Evolutionary conservation across 2,113 vertebrate genomes (phyloP).

Genomic region (Fregata magnificens): DNA sequence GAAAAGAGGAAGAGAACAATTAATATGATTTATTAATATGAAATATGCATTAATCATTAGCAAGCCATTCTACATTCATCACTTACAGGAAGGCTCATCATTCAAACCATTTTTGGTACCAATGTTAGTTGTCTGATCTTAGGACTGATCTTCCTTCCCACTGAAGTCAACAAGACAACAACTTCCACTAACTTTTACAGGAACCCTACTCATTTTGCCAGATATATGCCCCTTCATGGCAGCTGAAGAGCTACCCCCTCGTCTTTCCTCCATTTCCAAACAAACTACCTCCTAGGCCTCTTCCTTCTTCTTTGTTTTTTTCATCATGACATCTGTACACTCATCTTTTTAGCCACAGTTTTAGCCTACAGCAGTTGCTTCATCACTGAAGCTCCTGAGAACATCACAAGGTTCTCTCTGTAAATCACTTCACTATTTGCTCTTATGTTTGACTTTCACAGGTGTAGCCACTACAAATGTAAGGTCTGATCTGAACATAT

Average conservation of each 20-base stretch:
- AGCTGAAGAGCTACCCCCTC: neutral
- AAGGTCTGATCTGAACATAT: neutral
- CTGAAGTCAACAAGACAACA: neutral
- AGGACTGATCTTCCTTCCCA: neutral
- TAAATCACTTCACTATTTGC: neutral
- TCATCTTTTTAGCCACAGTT: neutral
- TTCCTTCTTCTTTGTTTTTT: neutral
- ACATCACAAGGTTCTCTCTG: neutral
- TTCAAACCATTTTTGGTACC: constrained; percentile 34
- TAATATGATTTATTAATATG: constrained; percentile 59
- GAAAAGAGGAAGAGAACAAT: constrained; percentile 19
- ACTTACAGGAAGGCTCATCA: constrained; percentile 39
- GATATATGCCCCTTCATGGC: neutral
- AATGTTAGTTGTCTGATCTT: constrained; percentile 8
- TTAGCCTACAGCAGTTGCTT: neutral
- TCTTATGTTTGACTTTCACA: neutral
- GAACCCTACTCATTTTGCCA: neutral
- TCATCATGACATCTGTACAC: neutral
- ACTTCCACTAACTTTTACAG: neutral
- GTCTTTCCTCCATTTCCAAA: neutral
- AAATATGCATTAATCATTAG: constrained; percentile 58
- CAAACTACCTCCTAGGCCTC: neutral
- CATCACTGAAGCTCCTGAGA: neutral
- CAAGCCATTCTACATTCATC: constrained; percentile 22
- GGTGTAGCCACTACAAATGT: neutral